Evolutionary conservation across 1,140 invertebrate genomes (phyloP), one percentile per base, ranked within the genome.

Genomic region (Oryctes rhinoceros): DNA sequence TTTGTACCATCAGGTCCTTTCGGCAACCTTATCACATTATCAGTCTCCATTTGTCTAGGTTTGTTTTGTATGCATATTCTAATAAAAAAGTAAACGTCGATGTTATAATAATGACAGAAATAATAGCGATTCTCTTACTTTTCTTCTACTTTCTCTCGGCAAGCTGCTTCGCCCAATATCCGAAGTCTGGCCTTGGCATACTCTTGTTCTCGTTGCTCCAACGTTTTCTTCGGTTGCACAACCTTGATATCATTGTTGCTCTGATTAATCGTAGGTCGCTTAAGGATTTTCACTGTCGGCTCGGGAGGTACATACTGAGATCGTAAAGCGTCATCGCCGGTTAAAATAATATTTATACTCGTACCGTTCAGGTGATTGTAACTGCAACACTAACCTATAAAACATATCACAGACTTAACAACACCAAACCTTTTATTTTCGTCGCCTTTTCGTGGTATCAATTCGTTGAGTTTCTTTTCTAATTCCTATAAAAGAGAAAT

Each of bases 151-250:
- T 95, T 94, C 84, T 95, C 94, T 3, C 93, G 92, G 87, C 94
- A 94, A 82, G 91, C 90, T 76, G 94, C 93, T 87, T 95, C 93
- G 13, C 96, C 96, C 81, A 96, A 88, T 85, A 97, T 96, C 83
- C 96, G 90, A 78, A 94, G 90, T 78, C 96, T 90, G 30, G 95
- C 95, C 87, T 96, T 92, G 2, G 95, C 95, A 88, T 97, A 97
- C 86, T 96, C 96, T 84, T 95, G 94, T 88, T 96, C 94, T 84
- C 96, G 90, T 90, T 96, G 95, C 89, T 96, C 93, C 10, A 96
- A 88, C 71, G 94, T 95, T 88, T 96, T 96, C 59, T 95, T 92
- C 49, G 94, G 95, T 85, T 95, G 92, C 81, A 91, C 90, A 71
- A 91, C 91, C 86, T 92, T 93, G 20, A 84, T 88, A 82, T 94